Evolutionary conservation across 2,888 invertebrate species (phyloP).

Genomic region (Leptura quadrifasciata): DNA sequence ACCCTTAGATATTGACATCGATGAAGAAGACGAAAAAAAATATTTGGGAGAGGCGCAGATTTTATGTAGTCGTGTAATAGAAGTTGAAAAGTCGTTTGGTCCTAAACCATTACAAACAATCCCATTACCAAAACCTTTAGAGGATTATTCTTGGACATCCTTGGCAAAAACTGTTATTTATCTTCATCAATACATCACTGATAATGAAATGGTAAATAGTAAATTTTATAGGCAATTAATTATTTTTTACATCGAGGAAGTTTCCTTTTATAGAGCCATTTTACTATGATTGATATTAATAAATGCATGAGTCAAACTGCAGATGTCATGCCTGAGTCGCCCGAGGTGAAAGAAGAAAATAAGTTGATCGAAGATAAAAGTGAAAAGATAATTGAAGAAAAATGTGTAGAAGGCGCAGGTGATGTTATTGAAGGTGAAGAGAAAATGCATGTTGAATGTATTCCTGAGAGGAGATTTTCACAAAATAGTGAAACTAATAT

Average conservation of each 20-base stretch:
- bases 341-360: slow-evolving; percentile 68
- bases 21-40: slow-evolving; percentile 76
- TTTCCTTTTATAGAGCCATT: slow-evolving; percentile 66
- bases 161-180: slow-evolving; percentile 80
- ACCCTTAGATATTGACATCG: slow-evolving; percentile 72
- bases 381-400: slow-evolving; percentile 54
- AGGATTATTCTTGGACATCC: slow-evolving; percentile 79
- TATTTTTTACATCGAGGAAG: not conserved
- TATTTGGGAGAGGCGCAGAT: slow-evolving; percentile 78
- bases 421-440: slow-evolving; percentile 65
- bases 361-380: slow-evolving; percentile 63
- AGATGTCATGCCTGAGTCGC: slow-evolving; percentile 45
- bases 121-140: slow-evolving; percentile 78
- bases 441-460: slow-evolving; percentile 67
- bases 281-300: slow-evolving; percentile 70
- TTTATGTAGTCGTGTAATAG: slow-evolving; percentile 76
- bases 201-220: slow-evolving; percentile 76
- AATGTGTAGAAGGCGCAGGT: slow-evolving; percentile 53
- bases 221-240: slow-evolving; percentile 49
- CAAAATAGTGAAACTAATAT: slow-evolving; percentile 69
- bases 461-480: slow-evolving; percentile 67
- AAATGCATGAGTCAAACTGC: slow-evolving; percentile 68
- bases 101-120: slow-evolving; percentile 76
- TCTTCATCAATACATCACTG: slow-evolving; percentile 80
- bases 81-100: slow-evolving; percentile 76